Evolutionary conservation across 2,113 vertebrate species (phyloP).

Genomic region (Melospiza melodia): DNA sequence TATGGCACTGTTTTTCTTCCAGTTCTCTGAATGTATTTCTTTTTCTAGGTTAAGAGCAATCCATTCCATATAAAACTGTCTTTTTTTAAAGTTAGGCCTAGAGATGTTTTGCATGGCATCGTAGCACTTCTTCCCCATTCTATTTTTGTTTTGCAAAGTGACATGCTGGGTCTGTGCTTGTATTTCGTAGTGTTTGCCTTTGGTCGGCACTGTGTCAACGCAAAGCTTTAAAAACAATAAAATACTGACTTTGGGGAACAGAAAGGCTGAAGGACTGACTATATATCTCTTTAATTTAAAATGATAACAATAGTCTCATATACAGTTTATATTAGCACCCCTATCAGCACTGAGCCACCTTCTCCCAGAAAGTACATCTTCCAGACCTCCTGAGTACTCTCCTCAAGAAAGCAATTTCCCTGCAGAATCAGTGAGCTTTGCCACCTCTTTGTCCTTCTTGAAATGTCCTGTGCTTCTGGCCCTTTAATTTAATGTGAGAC

Average conservation of each 20-base stretch:
- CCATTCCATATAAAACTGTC: background rate
- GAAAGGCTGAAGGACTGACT: background rate
- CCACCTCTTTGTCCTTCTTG: background rate
- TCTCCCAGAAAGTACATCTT: background rate
- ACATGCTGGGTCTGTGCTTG: background rate
- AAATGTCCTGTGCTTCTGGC: background rate
- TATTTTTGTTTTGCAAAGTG: background rate
- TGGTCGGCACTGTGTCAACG: background rate
- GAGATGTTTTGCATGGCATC: background rate
- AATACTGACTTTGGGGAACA: background rate
- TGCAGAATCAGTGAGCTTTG: background rate
- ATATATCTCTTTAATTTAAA: background rate
- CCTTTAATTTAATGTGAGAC: background rate
- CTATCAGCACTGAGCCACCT: background rate
- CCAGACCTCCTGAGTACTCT: background rate
- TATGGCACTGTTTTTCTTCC: background rate
- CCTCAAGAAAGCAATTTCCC: background rate
- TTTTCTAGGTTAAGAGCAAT: background rate
- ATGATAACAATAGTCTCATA: background rate
- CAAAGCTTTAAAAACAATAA: background rate
- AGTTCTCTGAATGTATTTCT: background rate
- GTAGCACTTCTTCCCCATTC: background rate
- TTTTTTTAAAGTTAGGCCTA: background rate
- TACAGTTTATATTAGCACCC: background rate
- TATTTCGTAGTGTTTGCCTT: conserved; percentile 39